Percentiles rank a stretch among this genome's conserved stretches.
Conservation (phyloP, 1,140 invertebrate species). For the Propsilocerus akamusi region DNA sequence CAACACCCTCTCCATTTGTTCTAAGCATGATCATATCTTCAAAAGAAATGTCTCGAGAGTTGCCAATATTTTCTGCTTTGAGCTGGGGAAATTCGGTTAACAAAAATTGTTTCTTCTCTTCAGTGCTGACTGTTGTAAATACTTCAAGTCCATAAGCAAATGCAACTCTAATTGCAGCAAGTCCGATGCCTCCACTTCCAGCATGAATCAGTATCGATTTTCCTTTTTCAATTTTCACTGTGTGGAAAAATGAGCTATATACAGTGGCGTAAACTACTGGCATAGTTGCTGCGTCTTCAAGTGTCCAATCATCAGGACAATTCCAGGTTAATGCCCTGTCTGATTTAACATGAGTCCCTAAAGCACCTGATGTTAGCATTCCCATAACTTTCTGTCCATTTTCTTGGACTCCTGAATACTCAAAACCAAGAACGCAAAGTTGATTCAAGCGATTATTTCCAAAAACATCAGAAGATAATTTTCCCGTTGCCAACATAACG, state of each 20-base stretch:
- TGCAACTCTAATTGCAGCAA: conserved; percentile 65
- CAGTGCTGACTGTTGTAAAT: conserved; percentile 55
- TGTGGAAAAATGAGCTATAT: conserved; percentile 57
- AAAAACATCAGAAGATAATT: conserved; percentile 40
- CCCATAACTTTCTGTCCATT: conserved; percentile 54
- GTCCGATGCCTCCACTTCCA: conserved; percentile 76
- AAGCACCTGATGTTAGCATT: conserved; percentile 32
- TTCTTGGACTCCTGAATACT: conserved; percentile 40
- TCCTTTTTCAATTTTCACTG: conserved; percentile 40
- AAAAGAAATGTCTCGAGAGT: conserved; percentile 39
- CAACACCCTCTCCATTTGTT: conserved; percentile 41
- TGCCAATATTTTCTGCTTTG: conserved; percentile 35
- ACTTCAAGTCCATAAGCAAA: conserved; percentile 46
- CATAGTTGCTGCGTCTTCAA: conserved; percentile 76
- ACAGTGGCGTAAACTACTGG: conserved; percentile 73
- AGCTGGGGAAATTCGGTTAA: conserved; percentile 48
- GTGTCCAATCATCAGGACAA: conserved; percentile 62
- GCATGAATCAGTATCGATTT: conserved; percentile 69
- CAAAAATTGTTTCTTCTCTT: conserved; percentile 56
- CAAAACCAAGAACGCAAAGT: conserved; percentile 51
- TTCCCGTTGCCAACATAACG: conserved; percentile 57
- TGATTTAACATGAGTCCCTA: conserved; percentile 36
- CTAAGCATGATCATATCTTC: conserved; percentile 34
- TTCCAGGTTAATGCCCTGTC: conserved; percentile 48
- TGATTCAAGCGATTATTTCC: conserved; percentile 32